Base-by-base conservation (phyloP, 2,797 vertebrate species). In the Percopsis omiscomaycus region DNA sequence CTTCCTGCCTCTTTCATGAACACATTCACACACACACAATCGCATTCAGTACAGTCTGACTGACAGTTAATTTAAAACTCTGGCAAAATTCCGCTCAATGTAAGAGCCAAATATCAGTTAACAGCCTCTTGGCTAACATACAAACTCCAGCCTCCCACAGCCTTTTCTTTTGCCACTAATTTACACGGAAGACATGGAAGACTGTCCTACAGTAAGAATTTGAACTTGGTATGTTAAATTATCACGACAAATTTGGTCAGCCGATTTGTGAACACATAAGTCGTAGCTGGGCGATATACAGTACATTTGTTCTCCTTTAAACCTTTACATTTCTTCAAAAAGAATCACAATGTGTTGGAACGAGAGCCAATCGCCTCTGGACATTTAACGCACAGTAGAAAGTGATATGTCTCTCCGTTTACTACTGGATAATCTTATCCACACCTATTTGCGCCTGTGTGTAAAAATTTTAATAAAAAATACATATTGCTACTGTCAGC, bases 131-230 rank as follows among this genome's bases (percentile, higher is more conserved):
- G 30, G 30, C 30, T 32, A 32, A 32, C 30, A 32, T 4, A 37
- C 32, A 37, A 37, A 37, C 32, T 37, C 32, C 32, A 37, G 32
- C 32, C 32, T 37, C 59, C 58, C 49, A 45, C 16, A 16, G 70
- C 59, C 65, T 22, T 8, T 9, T 16, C 49, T 50, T 49, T 5
- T 16, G 5, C 58, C 30, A 46, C 61, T 58, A 52, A 78, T 80
- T 82, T 55, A 71, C 65, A 64, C 45, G 67, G 67, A 75, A 81
- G 75, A 81, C 84, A 56, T 71, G 59, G 62, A 85, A 73, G 51
- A 68, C 61, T 58, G 32, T 6, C 32, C 5, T 37, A 37, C 32
- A 37, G 22, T 22, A 22, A 22, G 4, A 37, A 37, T 37, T 4
- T 37, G 32, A 37, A 37, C 32, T 37, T 37, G 32, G 32, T 37